phyloP scores from a whole-genome alignment of 2,797 vertebrate species.

The Epinephelus awoara region DNA sequence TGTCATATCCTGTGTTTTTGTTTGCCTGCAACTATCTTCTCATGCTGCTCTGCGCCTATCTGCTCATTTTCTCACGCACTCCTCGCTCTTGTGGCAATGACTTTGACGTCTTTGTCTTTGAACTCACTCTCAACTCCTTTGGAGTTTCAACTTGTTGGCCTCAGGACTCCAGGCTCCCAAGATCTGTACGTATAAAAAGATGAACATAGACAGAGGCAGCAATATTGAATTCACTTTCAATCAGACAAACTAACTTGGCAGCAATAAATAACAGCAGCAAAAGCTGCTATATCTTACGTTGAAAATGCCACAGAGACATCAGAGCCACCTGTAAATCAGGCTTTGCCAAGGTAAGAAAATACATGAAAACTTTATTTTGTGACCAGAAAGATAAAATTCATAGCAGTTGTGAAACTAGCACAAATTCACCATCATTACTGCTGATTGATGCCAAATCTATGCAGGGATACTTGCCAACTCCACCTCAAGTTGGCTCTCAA shows the following conservation, averaged over 20 bases:
- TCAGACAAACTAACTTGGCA: neutral
- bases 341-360: neutral
- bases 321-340: neutral
- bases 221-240: neutral
- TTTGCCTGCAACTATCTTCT: conserved; percentile 2
- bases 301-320: neutral
- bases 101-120: conserved; percentile 1
- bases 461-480: too few species aligned
- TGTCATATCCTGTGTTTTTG: conserved; percentile 7
- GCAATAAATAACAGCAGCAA: neutral
- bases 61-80: conserved; percentile 13
- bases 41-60: neutral
- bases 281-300: neutral
- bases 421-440: too few species aligned
- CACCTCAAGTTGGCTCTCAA: neutral
- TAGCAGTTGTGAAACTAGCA: too few species aligned
- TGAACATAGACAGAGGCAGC: neutral
- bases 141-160: neutral
- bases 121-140: neutral
- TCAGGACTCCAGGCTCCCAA: neutral
- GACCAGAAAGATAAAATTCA: neutral
- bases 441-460: too few species aligned
- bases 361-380: neutral
- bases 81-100: conserved; percentile 17
- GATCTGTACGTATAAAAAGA: neutral